A percentile compares a stretch with the other conserved stretches of the same genome.
Evolutionary conservation across 2,888 invertebrate genomes (phyloP).

Genomic region (Drosophila falleni): DNA sequence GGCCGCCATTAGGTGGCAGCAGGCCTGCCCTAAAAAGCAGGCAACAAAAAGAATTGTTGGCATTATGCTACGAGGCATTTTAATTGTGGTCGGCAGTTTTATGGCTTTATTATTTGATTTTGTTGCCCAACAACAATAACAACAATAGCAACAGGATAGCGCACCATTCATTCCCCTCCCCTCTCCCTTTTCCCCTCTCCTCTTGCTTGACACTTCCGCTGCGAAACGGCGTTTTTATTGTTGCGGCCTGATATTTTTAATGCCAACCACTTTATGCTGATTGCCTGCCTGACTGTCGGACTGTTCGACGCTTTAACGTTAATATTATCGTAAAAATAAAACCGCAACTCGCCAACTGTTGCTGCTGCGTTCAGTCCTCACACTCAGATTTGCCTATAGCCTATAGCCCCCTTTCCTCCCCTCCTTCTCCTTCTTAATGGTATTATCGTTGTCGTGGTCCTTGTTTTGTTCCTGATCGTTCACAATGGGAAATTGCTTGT

Average conservation of each 20-base stretch:
- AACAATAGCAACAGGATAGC: conserved; percentile 33
- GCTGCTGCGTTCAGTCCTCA: conserved; percentile 39
- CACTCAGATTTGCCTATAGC: conserved; percentile 48
- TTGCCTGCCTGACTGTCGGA: conserved; percentile 55
- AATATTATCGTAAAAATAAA: conserved; percentile 75
- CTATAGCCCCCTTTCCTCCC: conserved; percentile 4
- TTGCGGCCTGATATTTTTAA: conserved; percentile 79
- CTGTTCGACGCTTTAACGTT: conserved; percentile 51
- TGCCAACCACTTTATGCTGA: conserved; percentile 78
- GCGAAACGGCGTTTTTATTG: conserved; percentile 71
- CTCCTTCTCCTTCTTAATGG: conserved; percentile 6
- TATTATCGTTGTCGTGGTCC: conserved; percentile 28
- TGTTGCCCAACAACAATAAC: conserved; percentile 39
- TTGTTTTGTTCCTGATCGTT: conserved; percentile 49
- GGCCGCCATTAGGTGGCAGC: conserved; percentile 15
- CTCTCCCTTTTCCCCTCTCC: too few species aligned
- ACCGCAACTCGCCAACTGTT: conserved; percentile 65
- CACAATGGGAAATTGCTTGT: conserved; percentile 76
- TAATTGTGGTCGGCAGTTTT: conserved; percentile 73
- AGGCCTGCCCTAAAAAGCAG: conserved; percentile 44
- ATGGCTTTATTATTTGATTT: conserved; percentile 79
- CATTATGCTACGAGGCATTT: conserved; percentile 61
- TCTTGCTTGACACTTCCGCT: conserved; percentile 66
- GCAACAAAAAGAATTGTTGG: conserved; percentile 45
- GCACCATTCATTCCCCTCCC: not conserved